Conservation (phyloP, 2,888 invertebrate species). For the Pedicia rivosa region DNA sequence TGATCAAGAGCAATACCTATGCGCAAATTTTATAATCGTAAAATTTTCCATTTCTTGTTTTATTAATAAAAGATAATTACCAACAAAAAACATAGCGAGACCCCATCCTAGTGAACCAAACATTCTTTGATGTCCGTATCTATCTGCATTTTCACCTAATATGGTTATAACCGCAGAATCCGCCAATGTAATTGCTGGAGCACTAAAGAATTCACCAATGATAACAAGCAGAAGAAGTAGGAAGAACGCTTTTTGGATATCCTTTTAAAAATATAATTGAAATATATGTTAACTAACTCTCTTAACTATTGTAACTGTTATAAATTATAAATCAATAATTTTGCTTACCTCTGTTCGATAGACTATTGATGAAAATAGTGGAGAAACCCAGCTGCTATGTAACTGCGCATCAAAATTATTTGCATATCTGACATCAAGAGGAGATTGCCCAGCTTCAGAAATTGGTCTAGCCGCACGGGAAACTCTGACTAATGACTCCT, state of each 20-base stretch:
- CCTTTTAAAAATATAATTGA: constrained; percentile 34
- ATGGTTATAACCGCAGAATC: constrained; percentile 82
- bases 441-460: constrained; percentile 43
- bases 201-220: constrained; percentile 95
- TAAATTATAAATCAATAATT: neutral
- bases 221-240: constrained; percentile 80
- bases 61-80: no score
- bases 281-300: no score
- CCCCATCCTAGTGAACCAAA: constrained; percentile 98
- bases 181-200: constrained; percentile 88
- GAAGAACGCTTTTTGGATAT: constrained; percentile 93
- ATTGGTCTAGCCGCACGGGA: constrained; percentile 21
- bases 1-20: constrained; percentile 91
- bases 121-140: constrained; percentile 95
- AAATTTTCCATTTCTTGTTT: neutral
- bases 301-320: no score
- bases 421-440: constrained; percentile 58
- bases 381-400: constrained; percentile 67
- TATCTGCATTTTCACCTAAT: constrained; percentile 74
- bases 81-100: constrained; percentile 93
- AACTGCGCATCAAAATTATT: constrained; percentile 53
- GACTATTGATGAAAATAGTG: constrained; percentile 85
- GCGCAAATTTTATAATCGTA: no score
- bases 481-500: constrained; percentile 13
- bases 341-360: constrained; percentile 51